Evolutionary conservation across 64 coral and sea anemone species (phyloP).

Genomic region (Pocillopora damicornis): DNA sequence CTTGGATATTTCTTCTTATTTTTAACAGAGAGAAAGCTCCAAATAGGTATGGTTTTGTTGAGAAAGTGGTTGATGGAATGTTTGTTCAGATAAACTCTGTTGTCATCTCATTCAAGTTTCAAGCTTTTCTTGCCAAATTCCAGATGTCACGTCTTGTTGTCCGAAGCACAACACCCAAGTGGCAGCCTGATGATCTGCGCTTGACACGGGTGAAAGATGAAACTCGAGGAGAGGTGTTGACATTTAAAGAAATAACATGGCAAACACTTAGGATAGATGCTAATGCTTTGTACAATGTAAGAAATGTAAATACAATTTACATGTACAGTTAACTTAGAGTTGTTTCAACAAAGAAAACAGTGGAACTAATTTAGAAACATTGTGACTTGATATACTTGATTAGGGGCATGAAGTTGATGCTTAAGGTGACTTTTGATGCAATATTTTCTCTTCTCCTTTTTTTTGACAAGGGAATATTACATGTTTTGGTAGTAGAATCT

Average conservation of each 20-base stretch:
- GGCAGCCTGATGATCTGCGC: constrained; percentile 76
- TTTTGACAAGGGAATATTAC: too few species aligned
- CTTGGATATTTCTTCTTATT: neutral
- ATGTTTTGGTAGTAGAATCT: too few species aligned
- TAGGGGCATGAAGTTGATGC: too few species aligned
- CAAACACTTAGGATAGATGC: constrained; percentile 93
- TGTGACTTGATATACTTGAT: too few species aligned
- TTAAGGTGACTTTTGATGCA: too few species aligned
- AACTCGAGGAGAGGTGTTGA: constrained; percentile 68
- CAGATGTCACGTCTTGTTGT: constrained; percentile 90
- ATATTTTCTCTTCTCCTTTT: too few species aligned
- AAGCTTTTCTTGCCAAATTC: constrained; percentile 85
- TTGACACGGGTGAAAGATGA: constrained; percentile 93
- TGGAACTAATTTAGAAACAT: neutral
- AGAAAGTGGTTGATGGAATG: constrained; percentile 99
- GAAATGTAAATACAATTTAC: neutral
- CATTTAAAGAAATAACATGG: constrained; percentile 94
- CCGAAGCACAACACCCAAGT: constrained; percentile 80
- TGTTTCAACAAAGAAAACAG: neutral
- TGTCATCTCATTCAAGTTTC: constrained; percentile 86
- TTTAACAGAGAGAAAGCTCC: constrained; percentile 59
- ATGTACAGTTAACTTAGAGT: neutral
- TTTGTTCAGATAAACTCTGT: constrained; percentile 98
- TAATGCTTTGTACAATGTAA: constrained; percentile 73
- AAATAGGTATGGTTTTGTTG: constrained; percentile 94